Evolutionary conservation across 2,797 vertebrate genomes (phyloP).

Genomic region (Enteromius paludinosus): DNA sequence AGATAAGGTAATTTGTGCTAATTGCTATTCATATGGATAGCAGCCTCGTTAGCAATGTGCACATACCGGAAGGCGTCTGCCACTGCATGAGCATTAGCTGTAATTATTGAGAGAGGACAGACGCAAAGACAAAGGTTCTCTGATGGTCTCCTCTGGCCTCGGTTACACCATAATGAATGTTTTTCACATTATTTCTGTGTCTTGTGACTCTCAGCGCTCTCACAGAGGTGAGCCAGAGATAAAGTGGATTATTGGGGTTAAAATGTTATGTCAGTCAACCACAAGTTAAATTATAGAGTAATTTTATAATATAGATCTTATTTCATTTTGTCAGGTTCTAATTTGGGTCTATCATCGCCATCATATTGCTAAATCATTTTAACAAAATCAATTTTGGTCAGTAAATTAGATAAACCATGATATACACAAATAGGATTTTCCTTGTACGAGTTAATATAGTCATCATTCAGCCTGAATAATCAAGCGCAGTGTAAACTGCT

Average conservation of each 20-base stretch:
- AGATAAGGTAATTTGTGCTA: constrained; percentile 68
- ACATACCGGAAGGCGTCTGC: constrained; percentile 54
- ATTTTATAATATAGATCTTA: constrained; percentile 23
- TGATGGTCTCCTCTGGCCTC: constrained; percentile 45
- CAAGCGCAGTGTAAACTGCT: constrained; percentile 36
- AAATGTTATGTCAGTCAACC: constrained; percentile 44
- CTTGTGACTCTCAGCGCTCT: constrained; percentile 11
- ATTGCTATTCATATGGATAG: constrained; percentile 63
- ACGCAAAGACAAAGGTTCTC: constrained; percentile 54
- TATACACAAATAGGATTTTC: constrained; percentile 38
- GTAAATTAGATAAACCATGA: constrained; percentile 35
- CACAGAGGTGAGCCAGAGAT: constrained; percentile 19
- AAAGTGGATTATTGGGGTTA: constrained; percentile 22
- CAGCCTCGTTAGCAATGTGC: constrained; percentile 55
- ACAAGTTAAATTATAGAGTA: constrained; percentile 25
- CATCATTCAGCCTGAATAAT: constrained; percentile 43
- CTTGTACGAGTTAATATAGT: constrained; percentile 28
- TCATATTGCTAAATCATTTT: constrained; percentile 21
- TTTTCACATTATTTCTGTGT: constrained; percentile 53
- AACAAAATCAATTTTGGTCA: constrained; percentile 36
- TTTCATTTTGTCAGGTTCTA: constrained; percentile 29
- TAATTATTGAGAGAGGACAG: constrained; percentile 64
- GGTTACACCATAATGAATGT: constrained; percentile 57
- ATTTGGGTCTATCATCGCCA: constrained; percentile 11
- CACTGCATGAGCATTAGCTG: constrained; percentile 57